Evolutionary conservation across 2,113 vertebrate species (phyloP).

Genomic region (Ceratotherium simum): DNA sequence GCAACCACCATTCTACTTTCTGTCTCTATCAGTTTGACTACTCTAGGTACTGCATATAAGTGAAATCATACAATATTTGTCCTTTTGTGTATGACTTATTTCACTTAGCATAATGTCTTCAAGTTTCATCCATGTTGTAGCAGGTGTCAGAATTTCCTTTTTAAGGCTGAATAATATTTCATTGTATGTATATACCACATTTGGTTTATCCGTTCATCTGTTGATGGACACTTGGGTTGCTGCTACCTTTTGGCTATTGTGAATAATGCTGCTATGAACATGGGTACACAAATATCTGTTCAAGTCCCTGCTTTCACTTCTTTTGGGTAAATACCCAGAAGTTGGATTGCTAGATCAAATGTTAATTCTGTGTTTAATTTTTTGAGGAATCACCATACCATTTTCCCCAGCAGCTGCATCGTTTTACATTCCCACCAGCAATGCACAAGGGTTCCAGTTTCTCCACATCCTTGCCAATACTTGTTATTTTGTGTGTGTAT

Average conservation of each 20-base stretch:
- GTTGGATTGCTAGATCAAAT: neutral
- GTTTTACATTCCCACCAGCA: neutral
- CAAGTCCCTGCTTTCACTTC: neutral
- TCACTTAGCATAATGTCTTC: conserved; percentile 12
- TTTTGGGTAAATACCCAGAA: neutral
- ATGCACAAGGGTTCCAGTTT: neutral
- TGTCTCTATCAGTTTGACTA: neutral
- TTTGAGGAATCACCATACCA: neutral
- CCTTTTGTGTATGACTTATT: neutral
- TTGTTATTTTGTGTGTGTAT: neutral
- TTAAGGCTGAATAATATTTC: neutral
- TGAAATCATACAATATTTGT: neutral
- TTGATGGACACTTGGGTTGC: neutral
- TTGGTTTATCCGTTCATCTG: neutral
- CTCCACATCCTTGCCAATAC: neutral
- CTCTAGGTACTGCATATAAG: neutral
- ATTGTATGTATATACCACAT: neutral
- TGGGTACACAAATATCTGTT: neutral
- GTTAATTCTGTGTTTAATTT: neutral
- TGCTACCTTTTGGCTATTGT: neutral
- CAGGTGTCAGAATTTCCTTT: neutral
- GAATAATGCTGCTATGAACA: neutral
- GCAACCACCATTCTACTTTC: neutral
- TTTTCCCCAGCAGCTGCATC: conserved; percentile 8
- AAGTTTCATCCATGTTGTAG: neutral